Percentiles rank a stretch among this genome's conserved stretches.
These are phyloP conservation scores for Eristalis tenax DNA, from an alignment of 2,888 invertebrate species.

Conservation along the genomic window DNA sequence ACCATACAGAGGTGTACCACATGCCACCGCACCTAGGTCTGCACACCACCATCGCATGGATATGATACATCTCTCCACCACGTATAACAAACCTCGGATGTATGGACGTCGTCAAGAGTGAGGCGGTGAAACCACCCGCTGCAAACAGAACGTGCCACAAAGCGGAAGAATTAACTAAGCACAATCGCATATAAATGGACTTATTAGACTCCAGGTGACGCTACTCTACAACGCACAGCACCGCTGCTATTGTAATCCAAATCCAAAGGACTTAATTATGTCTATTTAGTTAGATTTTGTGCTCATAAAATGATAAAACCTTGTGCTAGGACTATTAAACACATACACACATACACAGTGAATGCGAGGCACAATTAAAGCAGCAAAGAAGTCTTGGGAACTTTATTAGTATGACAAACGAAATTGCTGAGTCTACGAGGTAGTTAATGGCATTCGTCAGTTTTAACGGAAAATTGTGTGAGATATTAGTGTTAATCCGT, in stretches of 20 bases:
- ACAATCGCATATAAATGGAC: constrained; percentile 28
- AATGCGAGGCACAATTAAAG: neutral
- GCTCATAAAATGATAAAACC: neutral
- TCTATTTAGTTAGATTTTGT: constrained; percentile 1
- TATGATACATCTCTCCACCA: neutral
- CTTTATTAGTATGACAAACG: neutral
- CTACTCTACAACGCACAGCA: neutral
- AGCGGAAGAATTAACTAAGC: constrained; percentile 31
- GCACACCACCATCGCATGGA: neutral
- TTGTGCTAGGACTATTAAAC: neutral
- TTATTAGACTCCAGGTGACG: constrained; percentile 28
- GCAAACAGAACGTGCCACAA: constrained; percentile 6
- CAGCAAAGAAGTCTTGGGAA: neutral
- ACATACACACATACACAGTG: neutral
- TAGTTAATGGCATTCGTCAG: neutral
- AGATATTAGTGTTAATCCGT: neutral
- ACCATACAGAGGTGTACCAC: neutral
- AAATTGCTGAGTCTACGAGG: neutral
- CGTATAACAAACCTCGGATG: neutral
- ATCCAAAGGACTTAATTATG: neutral
- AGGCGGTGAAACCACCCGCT: neutral
- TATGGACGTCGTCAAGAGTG: neutral
- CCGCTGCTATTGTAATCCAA: neutral
- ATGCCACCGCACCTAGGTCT: neutral
- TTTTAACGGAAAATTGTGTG: neutral